phyloP scores from a whole-genome alignment of 2,113 vertebrate species.

The Physeter macrocephalus region DNA sequence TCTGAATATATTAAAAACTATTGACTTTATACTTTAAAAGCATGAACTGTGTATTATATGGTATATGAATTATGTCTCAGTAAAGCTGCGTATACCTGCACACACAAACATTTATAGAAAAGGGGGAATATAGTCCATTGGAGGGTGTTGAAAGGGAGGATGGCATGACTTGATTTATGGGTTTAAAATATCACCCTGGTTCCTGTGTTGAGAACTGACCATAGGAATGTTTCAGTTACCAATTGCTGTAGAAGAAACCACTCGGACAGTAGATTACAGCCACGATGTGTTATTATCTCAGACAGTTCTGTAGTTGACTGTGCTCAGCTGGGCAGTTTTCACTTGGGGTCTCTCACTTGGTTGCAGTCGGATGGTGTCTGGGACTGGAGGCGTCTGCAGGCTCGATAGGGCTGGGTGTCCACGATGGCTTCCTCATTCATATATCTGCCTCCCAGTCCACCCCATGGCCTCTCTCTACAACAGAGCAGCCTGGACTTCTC shows the following conservation, averaged over 20 bases:
- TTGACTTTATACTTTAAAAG: not conserved
- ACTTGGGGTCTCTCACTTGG: not conserved
- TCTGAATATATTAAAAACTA: not conserved
- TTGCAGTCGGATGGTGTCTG: not conserved
- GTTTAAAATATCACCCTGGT: not conserved
- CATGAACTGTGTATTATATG: not conserved
- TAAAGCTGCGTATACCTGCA: not conserved
- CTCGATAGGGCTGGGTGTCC: not conserved
- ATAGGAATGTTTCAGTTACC: not conserved
- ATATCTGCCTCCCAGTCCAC: not conserved
- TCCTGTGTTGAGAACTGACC: not conserved
- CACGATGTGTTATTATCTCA: not conserved
- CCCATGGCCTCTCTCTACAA: not conserved
- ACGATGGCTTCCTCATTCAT: rapidly evolving
- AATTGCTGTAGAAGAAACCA: not conserved
- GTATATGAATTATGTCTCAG: not conserved
- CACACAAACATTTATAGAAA: not conserved
- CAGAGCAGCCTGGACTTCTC: not conserved
- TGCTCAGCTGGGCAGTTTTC: not conserved
- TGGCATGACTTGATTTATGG: not conserved
- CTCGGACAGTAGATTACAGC: not conserved
- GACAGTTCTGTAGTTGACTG: not conserved
- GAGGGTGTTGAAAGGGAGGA: not conserved
- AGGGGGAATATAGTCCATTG: not conserved
- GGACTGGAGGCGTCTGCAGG: not conserved